Evolutionary conservation across 2,113 vertebrate genomes (phyloP).

Genomic region (Pampusana beccarii): DNA sequence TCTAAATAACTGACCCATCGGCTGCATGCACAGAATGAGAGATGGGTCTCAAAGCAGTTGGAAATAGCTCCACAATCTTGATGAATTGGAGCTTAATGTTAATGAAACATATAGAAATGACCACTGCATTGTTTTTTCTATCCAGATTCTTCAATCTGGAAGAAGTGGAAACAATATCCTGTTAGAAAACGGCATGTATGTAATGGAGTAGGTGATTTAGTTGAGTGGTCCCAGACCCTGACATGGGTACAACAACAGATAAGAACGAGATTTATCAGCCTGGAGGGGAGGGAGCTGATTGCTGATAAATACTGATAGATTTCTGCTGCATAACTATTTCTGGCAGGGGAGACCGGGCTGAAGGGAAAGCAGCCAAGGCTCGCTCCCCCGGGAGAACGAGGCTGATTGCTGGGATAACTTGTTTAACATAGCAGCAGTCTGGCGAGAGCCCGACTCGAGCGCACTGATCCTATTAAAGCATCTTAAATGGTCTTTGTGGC

Average conservation of each 20-base stretch:
- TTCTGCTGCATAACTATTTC: background rate
- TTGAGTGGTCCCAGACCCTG: background rate
- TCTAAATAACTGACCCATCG: background rate
- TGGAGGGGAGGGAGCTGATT: background rate
- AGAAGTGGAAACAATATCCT: background rate
- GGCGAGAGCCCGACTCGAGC: background rate
- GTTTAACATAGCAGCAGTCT: background rate
- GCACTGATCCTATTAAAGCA: background rate
- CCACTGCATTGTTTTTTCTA: background rate
- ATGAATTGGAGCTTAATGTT: background rate
- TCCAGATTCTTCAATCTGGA: background rate
- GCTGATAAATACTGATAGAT: background rate
- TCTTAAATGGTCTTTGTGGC: background rate
- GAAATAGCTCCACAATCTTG: background rate
- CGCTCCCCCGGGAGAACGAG: background rate
- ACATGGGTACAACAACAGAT: background rate
- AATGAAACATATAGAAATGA: background rate
- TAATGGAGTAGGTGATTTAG: background rate
- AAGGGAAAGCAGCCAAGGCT: background rate
- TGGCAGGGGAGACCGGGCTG: background rate
- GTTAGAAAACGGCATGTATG: background rate
- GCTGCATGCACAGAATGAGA: background rate
- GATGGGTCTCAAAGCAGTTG: background rate
- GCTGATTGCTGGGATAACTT: background rate
- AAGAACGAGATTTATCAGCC: background rate